Evolutionary conservation across 2,888 invertebrate genomes (phyloP).

Genomic region (Plebejus argus): DNA sequence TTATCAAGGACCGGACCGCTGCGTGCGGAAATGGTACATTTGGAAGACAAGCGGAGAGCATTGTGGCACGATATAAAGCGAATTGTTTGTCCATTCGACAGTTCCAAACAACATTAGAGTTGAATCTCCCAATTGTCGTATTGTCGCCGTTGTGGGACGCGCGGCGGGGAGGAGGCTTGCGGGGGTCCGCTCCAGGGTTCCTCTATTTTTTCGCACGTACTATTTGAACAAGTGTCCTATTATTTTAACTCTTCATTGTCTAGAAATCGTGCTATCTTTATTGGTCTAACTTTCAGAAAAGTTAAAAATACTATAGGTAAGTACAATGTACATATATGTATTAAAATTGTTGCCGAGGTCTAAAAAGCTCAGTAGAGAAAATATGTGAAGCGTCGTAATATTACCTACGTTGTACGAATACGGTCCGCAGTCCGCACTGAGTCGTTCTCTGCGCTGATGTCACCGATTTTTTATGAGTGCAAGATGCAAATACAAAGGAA

Average conservation of each 20-base stretch:
- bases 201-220: not conserved
- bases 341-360: not conserved
- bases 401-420: not conserved
- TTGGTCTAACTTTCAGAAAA: not conserved
- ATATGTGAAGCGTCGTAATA: not conserved
- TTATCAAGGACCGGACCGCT: constrained; percentile 4
- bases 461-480: not conserved
- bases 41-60: constrained; percentile 59
- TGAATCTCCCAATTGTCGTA: constrained; percentile 76
- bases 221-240: not conserved
- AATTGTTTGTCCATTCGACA: constrained; percentile 69
- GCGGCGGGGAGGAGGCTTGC: constrained; percentile 55
- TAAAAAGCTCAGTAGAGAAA: no score
- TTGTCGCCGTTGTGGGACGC: constrained; percentile 61
- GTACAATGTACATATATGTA: no score
- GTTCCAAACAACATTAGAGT: constrained; percentile 76
- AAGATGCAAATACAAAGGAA: constrained; percentile 5
- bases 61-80: constrained; percentile 71
- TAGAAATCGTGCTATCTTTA: constrained; percentile 10
- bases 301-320: not conserved
- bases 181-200: constrained; percentile 49
- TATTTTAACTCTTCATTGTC: constrained; percentile 20
- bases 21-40: constrained; percentile 71
- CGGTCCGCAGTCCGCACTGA: not conserved
- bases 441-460: not conserved